phyloP scores from a whole-genome alignment of 1,140 invertebrate species.

The Drosophila eugracilis region DNA sequence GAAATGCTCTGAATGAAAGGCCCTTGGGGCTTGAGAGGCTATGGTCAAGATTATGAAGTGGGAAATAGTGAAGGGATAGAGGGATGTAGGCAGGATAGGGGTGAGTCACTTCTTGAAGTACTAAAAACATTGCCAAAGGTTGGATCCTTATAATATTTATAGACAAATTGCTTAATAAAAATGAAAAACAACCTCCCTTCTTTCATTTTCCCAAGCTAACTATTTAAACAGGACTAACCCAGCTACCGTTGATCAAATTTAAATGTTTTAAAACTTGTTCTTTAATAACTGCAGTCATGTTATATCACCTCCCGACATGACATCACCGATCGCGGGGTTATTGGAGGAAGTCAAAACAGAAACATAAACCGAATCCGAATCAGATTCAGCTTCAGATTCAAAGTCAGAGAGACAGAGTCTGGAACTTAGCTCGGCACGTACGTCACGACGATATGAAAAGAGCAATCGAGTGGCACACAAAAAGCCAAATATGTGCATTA shows the following conservation, averaged over 20 bases:
- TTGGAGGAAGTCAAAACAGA: background rate
- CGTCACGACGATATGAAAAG: conserved; percentile 73
- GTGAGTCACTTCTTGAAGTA: background rate
- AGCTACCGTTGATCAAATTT: conserved; percentile 31
- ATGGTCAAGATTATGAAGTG: conserved; percentile 31
- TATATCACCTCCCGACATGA: conserved; percentile 81
- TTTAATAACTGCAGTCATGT: conserved; percentile 79
- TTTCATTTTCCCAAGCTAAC: background rate
- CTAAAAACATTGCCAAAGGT: background rate
- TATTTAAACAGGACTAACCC: background rate
- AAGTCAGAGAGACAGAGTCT: conserved; percentile 34
- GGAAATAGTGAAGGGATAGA: conserved; percentile 19
- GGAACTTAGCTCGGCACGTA: conserved; percentile 70
- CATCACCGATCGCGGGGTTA: conserved; percentile 44
- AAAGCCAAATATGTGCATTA: conserved; percentile 77
- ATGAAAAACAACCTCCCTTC: no score
- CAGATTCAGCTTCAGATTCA: conserved; percentile 30
- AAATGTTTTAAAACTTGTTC: conserved; percentile 24
- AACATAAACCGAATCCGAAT: conserved; percentile 20
- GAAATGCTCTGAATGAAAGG: conserved; percentile 57
- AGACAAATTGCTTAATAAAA: no score
- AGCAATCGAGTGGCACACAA: conserved; percentile 68
- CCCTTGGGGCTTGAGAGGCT: conserved; percentile 26
- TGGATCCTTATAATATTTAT: no score
- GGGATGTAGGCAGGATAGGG: background rate